Conservation (phyloP, 2,797 vertebrate species). For the Vultur gryphus region DNA sequence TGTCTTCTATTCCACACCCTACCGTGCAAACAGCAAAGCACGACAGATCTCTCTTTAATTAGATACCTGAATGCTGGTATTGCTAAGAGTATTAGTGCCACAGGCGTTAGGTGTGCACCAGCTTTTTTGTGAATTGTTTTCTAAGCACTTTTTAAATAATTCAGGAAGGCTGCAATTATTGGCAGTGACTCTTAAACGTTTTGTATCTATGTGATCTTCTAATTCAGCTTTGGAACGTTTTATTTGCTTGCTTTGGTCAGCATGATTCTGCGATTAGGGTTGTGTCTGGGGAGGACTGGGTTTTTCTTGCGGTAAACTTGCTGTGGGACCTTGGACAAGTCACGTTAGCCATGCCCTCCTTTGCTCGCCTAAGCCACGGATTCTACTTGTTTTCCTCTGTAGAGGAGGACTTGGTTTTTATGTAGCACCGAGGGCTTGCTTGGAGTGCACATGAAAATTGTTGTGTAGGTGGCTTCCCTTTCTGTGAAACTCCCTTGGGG, state of each 20-base stretch:
- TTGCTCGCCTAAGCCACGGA: accelerated
- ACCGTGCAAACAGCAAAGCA: not conserved
- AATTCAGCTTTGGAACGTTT: not conserved
- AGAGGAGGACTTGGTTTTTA: not conserved
- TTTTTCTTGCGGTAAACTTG: accelerated
- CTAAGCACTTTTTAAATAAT: not conserved
- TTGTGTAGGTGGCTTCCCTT: not conserved
- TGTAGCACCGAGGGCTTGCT: not conserved
- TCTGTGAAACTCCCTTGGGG: not conserved
- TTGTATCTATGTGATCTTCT: not conserved
- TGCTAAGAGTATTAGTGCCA: not conserved
- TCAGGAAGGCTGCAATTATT: not conserved
- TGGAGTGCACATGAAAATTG: accelerated
- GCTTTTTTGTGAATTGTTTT: not conserved
- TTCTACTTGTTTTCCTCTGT: not conserved
- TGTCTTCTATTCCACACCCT: not conserved
- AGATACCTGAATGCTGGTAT: not conserved
- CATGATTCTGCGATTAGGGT: not conserved
- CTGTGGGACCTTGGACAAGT: accelerated
- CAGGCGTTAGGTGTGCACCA: not conserved
- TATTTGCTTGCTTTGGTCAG: not conserved
- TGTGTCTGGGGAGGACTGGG: not conserved
- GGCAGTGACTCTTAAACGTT: not conserved
- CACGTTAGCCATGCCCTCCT: not conserved
- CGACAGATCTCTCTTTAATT: not conserved